A percentile compares a stretch with the other conserved stretches of the same genome.
phyloP scores from a whole-genome alignment of 2,888 invertebrate genomes.

The Drosophila phalerata region DNA sequence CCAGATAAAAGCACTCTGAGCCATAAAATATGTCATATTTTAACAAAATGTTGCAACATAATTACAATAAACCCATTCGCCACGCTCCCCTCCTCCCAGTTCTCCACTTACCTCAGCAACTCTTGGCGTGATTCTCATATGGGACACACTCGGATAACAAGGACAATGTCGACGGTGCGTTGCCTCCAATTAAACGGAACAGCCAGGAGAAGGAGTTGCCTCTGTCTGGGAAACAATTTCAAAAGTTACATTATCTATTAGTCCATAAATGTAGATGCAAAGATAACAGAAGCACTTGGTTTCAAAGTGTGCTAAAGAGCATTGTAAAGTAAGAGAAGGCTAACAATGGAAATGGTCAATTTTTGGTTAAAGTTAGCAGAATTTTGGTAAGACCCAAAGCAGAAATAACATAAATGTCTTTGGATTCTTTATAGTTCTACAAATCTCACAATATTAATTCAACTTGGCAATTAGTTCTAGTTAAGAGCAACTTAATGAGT shows the following conservation, averaged over 20 bases:
- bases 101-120: not conserved
- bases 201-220: not conserved
- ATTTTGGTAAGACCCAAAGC: too few relatives aligned
- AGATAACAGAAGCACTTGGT: constrained; percentile 42
- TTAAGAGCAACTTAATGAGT: constrained; percentile 9
- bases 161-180: constrained; percentile 29
- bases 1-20: constrained; percentile 79
- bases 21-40: constrained; percentile 85
- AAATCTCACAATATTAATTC: constrained; percentile 21
- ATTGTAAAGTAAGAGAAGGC: not conserved
- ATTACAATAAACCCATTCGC: constrained; percentile 83
- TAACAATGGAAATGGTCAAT: not conserved
- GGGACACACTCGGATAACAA: constrained; percentile 70
- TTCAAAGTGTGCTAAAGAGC: not conserved
- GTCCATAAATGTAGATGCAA: constrained; percentile 67
- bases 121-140: constrained; percentile 63
- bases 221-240: constrained; percentile 67
- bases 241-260: constrained; percentile 75
- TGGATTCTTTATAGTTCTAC: not conserved
- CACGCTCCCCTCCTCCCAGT: constrained; percentile 42
- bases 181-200: constrained; percentile 58
- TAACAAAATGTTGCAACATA: constrained; percentile 79
- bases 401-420: not conserved
- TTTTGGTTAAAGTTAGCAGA: not conserved
- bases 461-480: constrained; percentile 38